A percentile compares a stretch with the other conserved stretches of the same genome.
Conservation (phyloP, 2,888 invertebrate genomes). For the Clistopyga incitator region DNA sequence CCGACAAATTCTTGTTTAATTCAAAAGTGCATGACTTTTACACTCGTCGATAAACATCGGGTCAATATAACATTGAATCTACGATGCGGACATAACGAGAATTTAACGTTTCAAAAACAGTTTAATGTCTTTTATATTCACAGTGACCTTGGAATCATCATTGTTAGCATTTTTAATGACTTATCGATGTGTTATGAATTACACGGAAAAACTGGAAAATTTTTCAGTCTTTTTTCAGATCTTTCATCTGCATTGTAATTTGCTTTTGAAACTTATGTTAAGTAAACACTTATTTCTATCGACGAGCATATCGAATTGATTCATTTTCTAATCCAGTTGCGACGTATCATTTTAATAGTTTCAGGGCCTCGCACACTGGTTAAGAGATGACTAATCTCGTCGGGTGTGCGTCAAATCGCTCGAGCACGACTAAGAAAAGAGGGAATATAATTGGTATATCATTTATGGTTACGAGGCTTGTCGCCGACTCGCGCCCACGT, state of each 20-base stretch:
- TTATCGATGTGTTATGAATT: no score
- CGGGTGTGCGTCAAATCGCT: background rate
- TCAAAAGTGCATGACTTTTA: background rate
- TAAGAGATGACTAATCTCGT: slow-evolving; percentile 3
- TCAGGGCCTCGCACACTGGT: slow-evolving; percentile 3
- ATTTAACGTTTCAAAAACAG: background rate
- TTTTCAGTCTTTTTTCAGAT: no score
- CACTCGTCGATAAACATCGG: background rate
- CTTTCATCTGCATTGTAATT: no score
- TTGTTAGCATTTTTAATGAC: background rate
- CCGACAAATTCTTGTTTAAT: background rate
- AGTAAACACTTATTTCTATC: no score
- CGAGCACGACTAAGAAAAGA: background rate
- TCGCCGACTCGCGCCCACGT: slow-evolving; percentile 5
- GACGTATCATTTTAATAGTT: slow-evolving; percentile 6
- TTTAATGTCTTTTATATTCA: background rate
- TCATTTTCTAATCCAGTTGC: background rate
- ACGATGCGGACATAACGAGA: background rate
- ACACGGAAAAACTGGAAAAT: no score
- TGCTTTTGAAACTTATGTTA: no score
- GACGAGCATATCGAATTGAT: no score
- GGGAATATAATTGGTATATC: slow-evolving; percentile 23
- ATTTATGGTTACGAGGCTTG: slow-evolving; percentile 10
- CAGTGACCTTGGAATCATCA: background rate
- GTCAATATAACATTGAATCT: background rate